A percentile compares a stretch with the other conserved stretches of the same genome.
Conservation (phyloP, 1,140 invertebrate species). For the Bathynomus jamesi region DNA sequence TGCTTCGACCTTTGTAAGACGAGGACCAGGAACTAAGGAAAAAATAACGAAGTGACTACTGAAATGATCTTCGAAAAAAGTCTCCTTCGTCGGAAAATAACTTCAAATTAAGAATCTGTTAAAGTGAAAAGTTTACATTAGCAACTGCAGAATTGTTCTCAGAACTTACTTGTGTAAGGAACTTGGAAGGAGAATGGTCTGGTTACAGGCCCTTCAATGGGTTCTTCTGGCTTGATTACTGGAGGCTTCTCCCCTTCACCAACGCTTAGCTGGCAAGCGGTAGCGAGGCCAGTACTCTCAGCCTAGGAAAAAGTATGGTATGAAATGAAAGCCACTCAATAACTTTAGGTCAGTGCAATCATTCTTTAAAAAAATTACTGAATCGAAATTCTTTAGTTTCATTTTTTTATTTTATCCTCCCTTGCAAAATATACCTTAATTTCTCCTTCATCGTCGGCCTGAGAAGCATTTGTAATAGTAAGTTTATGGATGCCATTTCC, state of each 20-base stretch:
- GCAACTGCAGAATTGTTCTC: too few species aligned
- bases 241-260: conserved; percentile 37
- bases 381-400: too few species aligned
- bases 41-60: too few species aligned
- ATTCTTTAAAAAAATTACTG: too few species aligned
- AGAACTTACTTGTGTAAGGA: conserved; percentile 73
- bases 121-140: too few species aligned
- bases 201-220: conserved; percentile 68
- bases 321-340: too few species aligned
- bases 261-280: conserved; percentile 28
- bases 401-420: too few species aligned
- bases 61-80: too few species aligned
- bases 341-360: too few species aligned
- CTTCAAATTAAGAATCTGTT: too few species aligned
- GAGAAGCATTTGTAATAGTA: conserved; percentile 70
- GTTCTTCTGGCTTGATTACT: conserved; percentile 64
- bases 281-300: conserved; percentile 22
- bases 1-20: conserved; percentile 73
- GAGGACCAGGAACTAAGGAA: conserved; percentile 68
- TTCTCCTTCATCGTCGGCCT: conserved; percentile 66
- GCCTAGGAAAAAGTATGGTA: conserved; percentile 14
- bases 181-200: conserved; percentile 74
- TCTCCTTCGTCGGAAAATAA: too few species aligned
- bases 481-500: conserved; percentile 86
- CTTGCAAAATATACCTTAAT: conserved; percentile 52